Base-by-base conservation (phyloP, 2,888 invertebrate species). In the Lucinisca nassula region DNA sequence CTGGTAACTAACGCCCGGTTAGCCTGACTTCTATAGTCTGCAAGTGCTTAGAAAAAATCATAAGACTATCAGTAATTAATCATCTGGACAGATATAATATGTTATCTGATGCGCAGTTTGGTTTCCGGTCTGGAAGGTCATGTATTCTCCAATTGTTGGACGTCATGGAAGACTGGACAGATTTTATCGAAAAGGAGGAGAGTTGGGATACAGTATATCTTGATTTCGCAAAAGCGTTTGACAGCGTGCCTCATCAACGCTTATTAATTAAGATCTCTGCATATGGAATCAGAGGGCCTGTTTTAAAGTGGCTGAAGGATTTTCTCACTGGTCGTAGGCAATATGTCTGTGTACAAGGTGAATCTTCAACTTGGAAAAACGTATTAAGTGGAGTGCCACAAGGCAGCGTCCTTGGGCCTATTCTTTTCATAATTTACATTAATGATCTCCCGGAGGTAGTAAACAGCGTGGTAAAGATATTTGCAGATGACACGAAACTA, bases 151-250 rank as follows among this genome's bases (percentile, higher is more conserved):
- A 51, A 45, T 37, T 67, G 14, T 6, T 45, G 6, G 35, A 73
- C 21, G 40, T 35, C 17, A 35, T 73, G 38, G 40, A 73, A 14
- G 73, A 73, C n/a, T 73, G 73, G 73, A 17, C 73, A 38, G 10
- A 38, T 8, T 73, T 12, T 4, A 21, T 73, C 4, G 40, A 73
- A 21, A 38, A 73, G 6, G 40, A 73, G 35, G 40, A 38, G 38
- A 27, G 38, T 12, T 35, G 40, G 40, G 73, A 73, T 32, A 73
- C 40, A 17, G 17, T 73, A 38, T 73, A 73, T 24, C 40, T 73
- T 10, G 73, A 73, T 38, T 73, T 73, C 30, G 73, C 73, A n/a
- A 73, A 73, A 38, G 73, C 73, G 10, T 8, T 73, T 55, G 55
- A 55, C 21, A 21, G 21, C 21, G 55, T 55, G 4, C 21, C 55